A percentile compares a stretch with the other conserved stretches of the same genome.
phyloP scores from a whole-genome alignment of 2,888 invertebrate genomes.

The Ornithoptera alexandrae region DNA sequence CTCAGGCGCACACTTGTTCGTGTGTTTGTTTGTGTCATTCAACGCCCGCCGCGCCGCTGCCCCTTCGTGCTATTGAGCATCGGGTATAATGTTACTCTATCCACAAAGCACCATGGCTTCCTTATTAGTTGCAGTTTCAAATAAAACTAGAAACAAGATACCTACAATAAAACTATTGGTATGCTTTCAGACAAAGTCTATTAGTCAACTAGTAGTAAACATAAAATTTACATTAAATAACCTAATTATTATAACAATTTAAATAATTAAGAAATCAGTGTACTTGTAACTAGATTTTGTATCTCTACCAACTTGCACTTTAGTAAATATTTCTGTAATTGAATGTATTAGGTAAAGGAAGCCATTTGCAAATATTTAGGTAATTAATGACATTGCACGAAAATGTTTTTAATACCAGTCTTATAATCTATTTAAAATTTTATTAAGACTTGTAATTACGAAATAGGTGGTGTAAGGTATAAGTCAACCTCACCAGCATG shows the following conservation, averaged over 20 bases:
- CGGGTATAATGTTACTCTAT: constrained; percentile 17
- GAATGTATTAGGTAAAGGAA: neutral
- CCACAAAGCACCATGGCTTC: constrained; percentile 32
- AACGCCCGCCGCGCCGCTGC: constrained; percentile 42
- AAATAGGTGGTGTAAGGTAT: too few relatives aligned
- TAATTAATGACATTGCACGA: too few relatives aligned
- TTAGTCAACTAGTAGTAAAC: neutral
- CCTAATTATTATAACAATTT: neutral
- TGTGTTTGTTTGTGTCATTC: constrained; percentile 78
- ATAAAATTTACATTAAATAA: too few relatives aligned
- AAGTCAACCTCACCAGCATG: too few relatives aligned
- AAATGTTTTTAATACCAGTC: too few relatives aligned
- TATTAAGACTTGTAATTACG: too few relatives aligned
- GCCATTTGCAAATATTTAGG: neutral
- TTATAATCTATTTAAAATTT: too few relatives aligned
- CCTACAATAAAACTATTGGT: neutral
- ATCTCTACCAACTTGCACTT: neutral
- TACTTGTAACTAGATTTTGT: neutral
- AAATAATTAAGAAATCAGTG: neutral
- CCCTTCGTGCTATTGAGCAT: constrained; percentile 4
- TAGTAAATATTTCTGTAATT: neutral
- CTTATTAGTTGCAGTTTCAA: constrained; percentile 17
- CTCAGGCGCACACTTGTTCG: constrained; percentile 68
- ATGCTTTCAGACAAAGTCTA: neutral
- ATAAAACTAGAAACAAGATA: neutral